Conservation (phyloP, 2,888 invertebrate species). For the Lycaena phlaeas region DNA sequence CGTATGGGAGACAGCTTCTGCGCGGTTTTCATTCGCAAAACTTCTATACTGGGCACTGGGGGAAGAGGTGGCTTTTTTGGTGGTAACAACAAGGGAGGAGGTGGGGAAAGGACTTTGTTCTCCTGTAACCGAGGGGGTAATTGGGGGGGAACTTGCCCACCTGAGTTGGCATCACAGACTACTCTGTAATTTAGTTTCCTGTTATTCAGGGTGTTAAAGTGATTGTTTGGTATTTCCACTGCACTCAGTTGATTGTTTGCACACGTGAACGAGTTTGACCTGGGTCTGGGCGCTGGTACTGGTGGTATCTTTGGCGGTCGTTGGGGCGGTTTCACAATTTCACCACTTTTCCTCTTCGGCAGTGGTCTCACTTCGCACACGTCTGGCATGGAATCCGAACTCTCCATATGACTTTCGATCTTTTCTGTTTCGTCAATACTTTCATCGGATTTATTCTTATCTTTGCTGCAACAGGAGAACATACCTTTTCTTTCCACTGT, state of each 20-base stretch:
- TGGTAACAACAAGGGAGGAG: conserved; percentile 71
- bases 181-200: conserved; percentile 59
- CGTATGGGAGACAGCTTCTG: conserved; percentile 52
- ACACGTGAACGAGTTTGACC: conserved; percentile 72
- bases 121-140: conserved; percentile 66
- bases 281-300: conserved; percentile 64
- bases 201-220: conserved; percentile 60
- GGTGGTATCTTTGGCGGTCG: conserved; percentile 77
- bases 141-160: conserved; percentile 55
- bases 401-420: conserved; percentile 44
- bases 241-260: conserved; percentile 53
- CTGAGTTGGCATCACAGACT: conserved; percentile 58
- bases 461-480: conserved; percentile 81
- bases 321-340: conserved; percentile 74
- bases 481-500: conserved; percentile 81
- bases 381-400: conserved; percentile 57
- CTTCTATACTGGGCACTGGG: conserved; percentile 77
- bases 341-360: conserved; percentile 72
- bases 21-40: conserved; percentile 69
- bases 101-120: conserved; percentile 43
- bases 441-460: conserved; percentile 67
- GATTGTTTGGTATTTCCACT: conserved; percentile 54
- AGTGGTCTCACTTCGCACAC: conserved; percentile 75
- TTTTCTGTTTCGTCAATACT: conserved; percentile 56
- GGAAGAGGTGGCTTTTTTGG: conserved; percentile 83